Evolutionary conservation across 1,140 invertebrate species (phyloP), one percentile per base, ranked within the genome.

Genomic region (Nylanderia fulva): DNA sequence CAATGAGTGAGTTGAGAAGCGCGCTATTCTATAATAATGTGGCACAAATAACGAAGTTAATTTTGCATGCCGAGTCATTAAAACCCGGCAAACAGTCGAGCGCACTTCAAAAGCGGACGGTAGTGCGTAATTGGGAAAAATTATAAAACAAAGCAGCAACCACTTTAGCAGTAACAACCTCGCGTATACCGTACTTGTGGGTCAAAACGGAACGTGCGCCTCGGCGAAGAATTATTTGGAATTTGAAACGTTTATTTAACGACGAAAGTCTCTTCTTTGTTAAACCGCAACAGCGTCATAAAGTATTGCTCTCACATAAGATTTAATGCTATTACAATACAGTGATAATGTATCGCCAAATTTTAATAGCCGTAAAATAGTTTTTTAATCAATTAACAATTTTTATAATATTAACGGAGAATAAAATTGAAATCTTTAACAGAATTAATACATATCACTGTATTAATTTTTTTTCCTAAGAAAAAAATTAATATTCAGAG

Each of bases 1-100:
- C 18, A 79, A 56, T 52, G 36, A 56, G n/a, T 60, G n/a, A 82
- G 52, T 58, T 18, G 77, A 29, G 52, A 58, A 58, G 13, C 54
- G 52, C 54, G 54, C 72, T 82, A 82, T 36, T 56, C 21, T 58
- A 60, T 63, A 85, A 87, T 85, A 79, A 87, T 85, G 66, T 24
- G 36, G 24, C 45, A 83, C 56, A 42, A 77, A 68, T 90, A 89
- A 90, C 88, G 88, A 90, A 87, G 88, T 89, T 87, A 89, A 90
- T 90, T 87, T 72, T 29, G 79, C 72, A 83, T 76, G 82, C n/a
- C 18, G 75, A 39, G 77, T 87, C 88, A 86, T 90, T 90, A 90
- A 90, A 90, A 85, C 83, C 86, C 71, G 60, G 45, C 88, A 52
- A 75, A 87, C 82, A 68, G 88, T 85, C 77, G 85, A 87, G 85